Conservation (phyloP, 2,888 invertebrate genomes). For the Tromatobia lineatoria region DNA sequence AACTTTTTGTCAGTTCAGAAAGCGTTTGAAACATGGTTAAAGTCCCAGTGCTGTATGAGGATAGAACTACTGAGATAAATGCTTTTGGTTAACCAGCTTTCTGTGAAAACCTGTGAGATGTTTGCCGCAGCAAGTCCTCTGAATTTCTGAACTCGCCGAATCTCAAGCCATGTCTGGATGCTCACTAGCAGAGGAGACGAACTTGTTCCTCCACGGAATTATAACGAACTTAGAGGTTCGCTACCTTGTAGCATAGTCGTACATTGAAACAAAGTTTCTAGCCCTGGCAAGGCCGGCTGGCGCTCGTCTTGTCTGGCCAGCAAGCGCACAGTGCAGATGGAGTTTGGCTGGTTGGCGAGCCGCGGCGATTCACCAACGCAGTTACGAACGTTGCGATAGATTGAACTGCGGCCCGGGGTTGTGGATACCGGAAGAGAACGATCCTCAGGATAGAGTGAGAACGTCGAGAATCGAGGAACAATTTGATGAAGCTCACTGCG, state of each 20-base stretch:
- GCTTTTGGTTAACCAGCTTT: constrained; percentile 27
- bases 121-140: constrained; percentile 21
- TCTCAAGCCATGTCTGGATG: constrained; percentile 29
- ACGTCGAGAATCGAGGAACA: constrained; percentile 61
- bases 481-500: constrained; percentile 53
- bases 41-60: background rate
- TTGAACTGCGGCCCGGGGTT: constrained; percentile 39
- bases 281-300: constrained; percentile 50
- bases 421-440: constrained; percentile 50
- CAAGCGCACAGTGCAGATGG: constrained; percentile 13
- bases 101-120: constrained; percentile 19
- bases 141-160: constrained; percentile 34
- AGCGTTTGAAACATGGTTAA: background rate
- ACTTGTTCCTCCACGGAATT: constrained; percentile 61
- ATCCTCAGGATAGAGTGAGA: constrained; percentile 24
- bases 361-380: constrained; percentile 45
- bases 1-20: background rate
- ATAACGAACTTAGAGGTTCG: constrained; percentile 55
- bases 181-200: constrained; percentile 36
- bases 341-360: constrained; percentile 47
- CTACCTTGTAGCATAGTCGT: constrained; percentile 6
- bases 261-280: constrained; percentile 49
- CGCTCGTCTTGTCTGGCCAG: constrained; percentile 45
- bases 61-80: background rate
- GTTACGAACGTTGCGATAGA: constrained; percentile 52